Percentiles rank a stretch among this genome's conserved stretches.
phyloP scores from a whole-genome alignment of 1,140 invertebrate genomes.

The Sesamia nonagrioides region DNA sequence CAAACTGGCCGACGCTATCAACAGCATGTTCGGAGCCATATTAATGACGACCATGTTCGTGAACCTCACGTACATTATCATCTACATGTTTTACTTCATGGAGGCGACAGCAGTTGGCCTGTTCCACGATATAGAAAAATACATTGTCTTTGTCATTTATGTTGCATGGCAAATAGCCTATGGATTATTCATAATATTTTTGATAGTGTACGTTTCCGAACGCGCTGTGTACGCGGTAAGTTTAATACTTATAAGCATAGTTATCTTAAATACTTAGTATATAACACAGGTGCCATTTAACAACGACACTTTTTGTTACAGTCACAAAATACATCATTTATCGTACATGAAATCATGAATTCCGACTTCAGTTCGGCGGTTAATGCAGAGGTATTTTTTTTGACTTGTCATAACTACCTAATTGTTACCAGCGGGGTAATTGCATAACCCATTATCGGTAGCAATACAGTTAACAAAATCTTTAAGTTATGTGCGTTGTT shows the following conservation, averaged over 20 bases:
- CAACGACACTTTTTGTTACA: conserved; percentile 51
- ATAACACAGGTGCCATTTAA: too few relatives aligned
- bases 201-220: conserved; percentile 66
- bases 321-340: conserved; percentile 60
- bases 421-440: too few relatives aligned
- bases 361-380: conserved; percentile 56
- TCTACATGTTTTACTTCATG: conserved; percentile 78
- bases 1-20: conserved; percentile 54
- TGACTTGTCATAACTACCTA: too few relatives aligned
- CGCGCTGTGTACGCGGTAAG: conserved; percentile 63
- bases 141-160: conserved; percentile 67
- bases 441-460: too few relatives aligned
- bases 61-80: conserved; percentile 58
- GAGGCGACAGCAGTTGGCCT: conserved; percentile 74
- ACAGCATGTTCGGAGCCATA: conserved; percentile 67
- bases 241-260: background rate
- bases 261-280: too few relatives aligned
- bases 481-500: too few relatives aligned
- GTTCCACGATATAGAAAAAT: conserved; percentile 66
- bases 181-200: conserved; percentile 57
- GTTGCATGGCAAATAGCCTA: conserved; percentile 70
- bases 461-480: too few relatives aligned
- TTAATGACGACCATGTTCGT: conserved; percentile 63
- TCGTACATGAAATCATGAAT: conserved; percentile 68
- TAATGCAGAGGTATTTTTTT: conserved; percentile 60